Base-by-base conservation (phyloP, 2,888 invertebrate species). In the Gibbula magus region DNA sequence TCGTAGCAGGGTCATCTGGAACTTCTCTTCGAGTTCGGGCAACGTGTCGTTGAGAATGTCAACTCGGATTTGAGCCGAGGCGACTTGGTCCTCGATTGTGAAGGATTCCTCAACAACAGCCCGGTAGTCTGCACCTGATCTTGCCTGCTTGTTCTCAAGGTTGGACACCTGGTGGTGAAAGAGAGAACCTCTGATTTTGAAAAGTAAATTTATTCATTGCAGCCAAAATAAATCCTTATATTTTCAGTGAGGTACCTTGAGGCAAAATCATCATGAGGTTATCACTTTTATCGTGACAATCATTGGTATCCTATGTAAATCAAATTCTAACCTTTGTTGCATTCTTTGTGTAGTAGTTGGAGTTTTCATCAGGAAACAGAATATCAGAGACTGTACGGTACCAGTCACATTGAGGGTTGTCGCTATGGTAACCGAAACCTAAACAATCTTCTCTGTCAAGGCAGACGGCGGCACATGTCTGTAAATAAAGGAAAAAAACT, bases 1-100 rank as follows among this genome's bases (percentile, higher is more conserved):
- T 18, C 84, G 75, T 0, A 84, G 84, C 39, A 91, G 81, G 16
- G 61, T 82, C 7, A 91, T 83, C 8, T 82, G 52, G 83, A 92
- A 91, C 25, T 83, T 86, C 79, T 92, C 92, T 74, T 87, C 86
- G 1, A 92, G 85, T 84, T 92, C 92, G 4, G 92, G 92, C 10
- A 89, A 78, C 56, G 77, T 85, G 80, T 92, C 92, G 52, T 89
- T 86, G 0, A 88, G 54, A 35, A 92, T 87, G 2, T 84, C 81
- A 10, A 92, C 83, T 7, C 89, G 89, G 10, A 92, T 83, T 16
- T 77, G 80, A 7, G 87, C 89, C 1, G 82, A 79, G n/a, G 84
- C 84, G n/a, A 81, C 84, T 7, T 90, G 90, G 79, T 90, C 89
- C 18, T 81, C 81, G 4, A 92, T 82, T 16, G 88, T 79, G 54